Conservation (phyloP, 1,140 invertebrate genomes). For the Nymphalis io region DNA sequence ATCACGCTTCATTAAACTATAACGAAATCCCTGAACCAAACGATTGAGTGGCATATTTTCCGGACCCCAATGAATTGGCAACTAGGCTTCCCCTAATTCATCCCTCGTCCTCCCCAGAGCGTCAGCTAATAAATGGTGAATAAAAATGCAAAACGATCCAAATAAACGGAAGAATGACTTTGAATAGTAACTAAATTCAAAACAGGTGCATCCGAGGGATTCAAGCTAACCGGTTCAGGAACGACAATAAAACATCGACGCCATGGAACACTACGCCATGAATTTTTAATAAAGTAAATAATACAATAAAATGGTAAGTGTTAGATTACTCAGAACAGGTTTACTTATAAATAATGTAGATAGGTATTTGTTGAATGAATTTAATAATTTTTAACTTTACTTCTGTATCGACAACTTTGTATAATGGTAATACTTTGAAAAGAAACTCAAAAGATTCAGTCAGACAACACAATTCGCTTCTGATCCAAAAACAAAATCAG, state of each 20-base stretch:
- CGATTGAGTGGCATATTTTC: slow-evolving; percentile 61
- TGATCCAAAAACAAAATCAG: no score
- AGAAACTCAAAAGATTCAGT: no score
- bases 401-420: no score
- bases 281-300: slow-evolving; percentile 44
- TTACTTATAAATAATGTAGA: neutral
- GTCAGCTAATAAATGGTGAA: slow-evolving; percentile 59
- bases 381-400: no score
- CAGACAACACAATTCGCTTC: no score
- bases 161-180: slow-evolving; percentile 62
- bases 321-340: neutral
- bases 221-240: slow-evolving; percentile 43
- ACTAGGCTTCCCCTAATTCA: slow-evolving; percentile 53
- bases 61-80: slow-evolving; percentile 48
- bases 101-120: slow-evolving; percentile 29
- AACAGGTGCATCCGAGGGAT: slow-evolving; percentile 60
- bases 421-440: no score
- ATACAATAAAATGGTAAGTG: neutral
- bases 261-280: slow-evolving; percentile 40
- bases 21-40: slow-evolving; percentile 52
- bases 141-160: slow-evolving; percentile 64
- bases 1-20: slow-evolving; percentile 72
- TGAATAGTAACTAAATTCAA: slow-evolving; percentile 57
- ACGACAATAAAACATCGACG: slow-evolving; percentile 39
- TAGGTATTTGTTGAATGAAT: no score